Evolutionary conservation across 2,888 invertebrate species (phyloP), one percentile per base, ranked within the genome.

Genomic region (Tipula helvola): DNA sequence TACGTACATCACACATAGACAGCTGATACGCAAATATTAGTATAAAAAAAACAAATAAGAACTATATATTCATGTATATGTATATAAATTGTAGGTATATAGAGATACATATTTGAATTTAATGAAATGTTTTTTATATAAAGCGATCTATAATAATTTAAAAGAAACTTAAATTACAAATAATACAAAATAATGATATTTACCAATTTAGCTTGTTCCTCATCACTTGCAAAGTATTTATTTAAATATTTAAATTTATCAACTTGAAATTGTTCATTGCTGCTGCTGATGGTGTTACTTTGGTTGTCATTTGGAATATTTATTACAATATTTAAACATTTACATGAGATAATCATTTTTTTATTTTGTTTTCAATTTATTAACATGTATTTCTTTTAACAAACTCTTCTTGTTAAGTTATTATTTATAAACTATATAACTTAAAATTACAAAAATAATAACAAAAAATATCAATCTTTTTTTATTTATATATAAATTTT

Each of bases 311-410:
- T 84, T 28, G 13, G 71, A 84, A 84, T 41, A 84, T 36, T 85
- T 41, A 85, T 83, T 85, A 7, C 5, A 83, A 83, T 83, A 92
- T 96, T 96, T 90, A 96, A 92, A 92, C 96, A 96, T 93, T 95
- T 95, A 92, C 96, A 96, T 90, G 95, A 93, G 88, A 91, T 90
- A 89, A 90, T 89, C 90, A 91, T 91, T 88, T 88, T n/a, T 89
- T 7, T 28, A 28, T 28, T 71, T 10, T 71, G 28, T 28, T 71
- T 71, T 71, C 12, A 71, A 71, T 71, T 57, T 71, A 10, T 71
- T 71, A 71, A 71, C 71, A 71, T 71, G 28, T 71, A 71, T 71
- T 52, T 52, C 71, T 71, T 71, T 71, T 71, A 71, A 71, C 28
- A 71, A 71, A 28, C 71, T 71, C 10, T 28, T 7, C 1, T n/a